Base-by-base conservation (phyloP, 2,113 vertebrate genomes). In the Zosterops pallidus region DNA sequence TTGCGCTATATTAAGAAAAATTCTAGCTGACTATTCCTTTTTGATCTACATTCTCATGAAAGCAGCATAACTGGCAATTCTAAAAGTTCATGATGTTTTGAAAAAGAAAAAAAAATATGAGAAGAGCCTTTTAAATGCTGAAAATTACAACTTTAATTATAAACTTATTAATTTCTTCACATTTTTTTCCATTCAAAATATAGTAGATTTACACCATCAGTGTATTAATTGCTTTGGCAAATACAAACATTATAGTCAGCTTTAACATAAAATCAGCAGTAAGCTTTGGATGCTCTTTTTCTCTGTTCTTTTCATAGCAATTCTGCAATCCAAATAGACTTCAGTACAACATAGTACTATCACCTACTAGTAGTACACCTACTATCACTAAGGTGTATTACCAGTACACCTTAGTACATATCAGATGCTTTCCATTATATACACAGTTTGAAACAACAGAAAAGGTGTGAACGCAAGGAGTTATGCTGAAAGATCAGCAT, bases 121-220 rank as follows among this genome's bases (percentile, higher is more conserved):
- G n/a, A 91, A 42, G 35, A 88, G 35, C 28, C 47, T 87, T 79
- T 83, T 74, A 93, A 89, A 86, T 77, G 90, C 70, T 87, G 75
- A 91, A 96, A 95, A 70, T 80, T 12, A 49, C 46, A 80, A 95
- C 35, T 95, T 97, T 95, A 95, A 94, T 97, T 90, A 77, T 63
- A 81, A 93, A 95, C 35, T 84, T 89, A 75, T 44, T 89, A 84
- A 17, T 87, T 91, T 89, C 41, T 91, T 89, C 3, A 14, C 56
- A 55, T 44, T 84, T 81, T 81, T 55, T 64, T 59, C n/a, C 35
- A 12, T 65, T 85, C 46, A 90, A 85, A 93, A 89, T 94, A 83
- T 56, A 76, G 41, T 69, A 90, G 70, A 87, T 93, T 92, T 92
- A 85, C 35, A 85, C 29, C 35, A 88, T 71, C 63, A 67, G 11